Conservation (phyloP, 2,113 vertebrate genomes). For the Piprites chloris region DNA sequence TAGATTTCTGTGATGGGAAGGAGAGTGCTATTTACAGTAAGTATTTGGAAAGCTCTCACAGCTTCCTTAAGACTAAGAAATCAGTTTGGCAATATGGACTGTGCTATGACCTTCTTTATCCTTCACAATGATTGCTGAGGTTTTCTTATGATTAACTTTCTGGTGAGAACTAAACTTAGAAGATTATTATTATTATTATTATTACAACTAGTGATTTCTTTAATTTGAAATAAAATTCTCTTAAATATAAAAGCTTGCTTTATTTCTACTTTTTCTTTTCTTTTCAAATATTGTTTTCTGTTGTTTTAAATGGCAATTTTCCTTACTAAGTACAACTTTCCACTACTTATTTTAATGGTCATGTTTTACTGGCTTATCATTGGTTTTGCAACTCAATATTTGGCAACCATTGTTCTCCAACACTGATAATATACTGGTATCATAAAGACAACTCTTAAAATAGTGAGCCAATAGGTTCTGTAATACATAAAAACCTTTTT, state of each 20-base stretch:
- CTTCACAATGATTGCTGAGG: neutral
- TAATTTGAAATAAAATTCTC: neutral
- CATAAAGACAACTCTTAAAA: neutral
- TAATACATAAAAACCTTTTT: neutral
- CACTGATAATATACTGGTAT: neutral
- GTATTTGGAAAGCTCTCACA: neutral
- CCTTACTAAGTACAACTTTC: neutral
- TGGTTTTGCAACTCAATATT: neutral
- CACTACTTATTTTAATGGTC: neutral
- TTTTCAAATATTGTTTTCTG: neutral
- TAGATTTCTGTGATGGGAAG: neutral
- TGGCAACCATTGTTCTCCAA: neutral
- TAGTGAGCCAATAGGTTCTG: neutral
- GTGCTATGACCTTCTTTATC: neutral
- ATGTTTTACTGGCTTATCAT: neutral
- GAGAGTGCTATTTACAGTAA: neutral
- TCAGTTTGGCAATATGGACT: neutral
- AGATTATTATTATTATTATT: neutral
- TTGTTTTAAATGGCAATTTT: neutral
- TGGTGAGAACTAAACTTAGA: neutral
- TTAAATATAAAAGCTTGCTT: neutral
- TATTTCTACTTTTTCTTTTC: neutral
- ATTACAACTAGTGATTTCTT: neutral
- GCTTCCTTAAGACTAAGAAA: constrained; percentile 10
- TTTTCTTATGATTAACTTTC: neutral